These are phyloP conservation scores for Drosophila ogumai DNA, from an alignment of 1,140 invertebrate genomes.

Conservation along the genomic window DNA sequence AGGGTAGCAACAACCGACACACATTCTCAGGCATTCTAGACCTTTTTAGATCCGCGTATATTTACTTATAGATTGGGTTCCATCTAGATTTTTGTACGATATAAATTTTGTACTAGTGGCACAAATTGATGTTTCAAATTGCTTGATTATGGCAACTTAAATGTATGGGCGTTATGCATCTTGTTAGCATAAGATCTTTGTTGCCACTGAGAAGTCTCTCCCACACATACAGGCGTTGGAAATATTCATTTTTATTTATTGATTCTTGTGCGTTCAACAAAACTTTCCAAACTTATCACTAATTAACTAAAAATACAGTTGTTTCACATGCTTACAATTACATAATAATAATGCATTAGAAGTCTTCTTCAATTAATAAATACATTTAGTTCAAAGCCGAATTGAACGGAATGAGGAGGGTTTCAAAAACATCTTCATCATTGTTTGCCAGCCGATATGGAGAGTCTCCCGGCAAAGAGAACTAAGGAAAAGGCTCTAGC, in stretches of 20 bases:
- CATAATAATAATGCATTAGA: slow-evolving; percentile 75
- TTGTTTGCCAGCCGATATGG: slow-evolving; percentile 21
- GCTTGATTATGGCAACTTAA: background rate
- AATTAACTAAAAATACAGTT: slow-evolving; percentile 73
- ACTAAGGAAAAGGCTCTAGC: slow-evolving; percentile 30
- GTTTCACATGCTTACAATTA: slow-evolving; percentile 70
- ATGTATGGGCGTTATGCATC: background rate
- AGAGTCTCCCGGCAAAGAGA: slow-evolving; percentile 25
- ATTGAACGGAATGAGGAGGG: slow-evolving; percentile 72
- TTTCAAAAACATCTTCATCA: slow-evolving; percentile 18
- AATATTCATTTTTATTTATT: slow-evolving; percentile 64
- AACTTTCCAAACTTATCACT: slow-evolving; percentile 68
- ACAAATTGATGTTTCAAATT: too few relatives aligned
- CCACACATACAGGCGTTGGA: slow-evolving; percentile 6
- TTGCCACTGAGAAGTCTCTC: background rate
- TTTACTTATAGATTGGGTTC: too few relatives aligned
- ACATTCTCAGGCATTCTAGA: too few relatives aligned
- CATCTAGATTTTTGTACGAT: too few relatives aligned
- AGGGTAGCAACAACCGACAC: too few relatives aligned
- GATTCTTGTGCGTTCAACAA: slow-evolving; percentile 75
- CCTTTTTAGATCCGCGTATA: too few relatives aligned
- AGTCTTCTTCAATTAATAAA: slow-evolving; percentile 70
- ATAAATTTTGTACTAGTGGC: too few relatives aligned
- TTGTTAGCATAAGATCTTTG: background rate
- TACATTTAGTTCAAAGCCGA: slow-evolving; percentile 59